Percentiles rank a stretch among this genome's conserved stretches.
These are phyloP conservation scores for Aleiodes alternator DNA, from an alignment of 2,888 invertebrate species.

Conservation along the genomic window DNA sequence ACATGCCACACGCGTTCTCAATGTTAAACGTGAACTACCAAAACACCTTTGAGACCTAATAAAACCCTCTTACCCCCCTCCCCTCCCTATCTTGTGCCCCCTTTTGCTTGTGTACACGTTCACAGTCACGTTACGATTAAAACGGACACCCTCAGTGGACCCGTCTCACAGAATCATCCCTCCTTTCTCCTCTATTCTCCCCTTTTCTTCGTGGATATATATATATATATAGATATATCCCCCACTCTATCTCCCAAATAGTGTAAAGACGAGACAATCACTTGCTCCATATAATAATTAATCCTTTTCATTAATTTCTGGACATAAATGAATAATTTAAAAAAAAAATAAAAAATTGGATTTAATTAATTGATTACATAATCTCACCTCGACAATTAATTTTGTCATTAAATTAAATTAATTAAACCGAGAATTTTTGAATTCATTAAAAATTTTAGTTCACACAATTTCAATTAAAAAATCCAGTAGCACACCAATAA, in stretches of 20 bases:
- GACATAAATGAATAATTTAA: no score
- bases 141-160: conserved; percentile 52
- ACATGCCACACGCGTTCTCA: not conserved
- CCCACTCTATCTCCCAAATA: not conserved
- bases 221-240: not conserved
- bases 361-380: no score
- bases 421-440: no score
- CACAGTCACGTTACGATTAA: conserved; percentile 56
- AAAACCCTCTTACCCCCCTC: conserved; percentile 1
- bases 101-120: conserved; percentile 41
- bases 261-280: not conserved
- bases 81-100: no score
- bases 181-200: conserved; percentile 25
- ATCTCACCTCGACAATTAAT: no score
- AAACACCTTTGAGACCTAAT: conserved; percentile 20
- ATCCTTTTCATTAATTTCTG: no score
- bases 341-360: no score
- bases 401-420: no score
- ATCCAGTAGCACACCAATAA: no score
- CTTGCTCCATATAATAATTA: conserved; percentile 1
- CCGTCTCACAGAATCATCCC: conserved; percentile 49
- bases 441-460: no score
- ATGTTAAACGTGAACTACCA: not conserved
- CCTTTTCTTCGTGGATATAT: no score
- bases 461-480: no score